These are phyloP conservation scores for Bubo bubo DNA, from an alignment of 2,113 vertebrate genomes.

Conservation along the genomic window DNA sequence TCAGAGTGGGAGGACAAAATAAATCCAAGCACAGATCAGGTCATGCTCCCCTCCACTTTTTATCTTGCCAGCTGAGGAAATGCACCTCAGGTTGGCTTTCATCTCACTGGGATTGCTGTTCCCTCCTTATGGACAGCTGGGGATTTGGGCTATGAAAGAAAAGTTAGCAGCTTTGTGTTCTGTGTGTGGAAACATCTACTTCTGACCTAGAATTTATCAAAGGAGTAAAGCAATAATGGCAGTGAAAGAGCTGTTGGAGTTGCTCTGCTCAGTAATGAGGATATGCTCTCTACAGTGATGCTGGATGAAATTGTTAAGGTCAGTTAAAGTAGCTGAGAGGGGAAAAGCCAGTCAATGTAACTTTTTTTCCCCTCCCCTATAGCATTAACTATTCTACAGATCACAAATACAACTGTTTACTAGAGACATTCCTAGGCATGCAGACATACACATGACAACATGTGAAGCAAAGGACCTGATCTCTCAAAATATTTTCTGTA, in stretches of 20 bases:
- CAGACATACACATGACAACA: neutral
- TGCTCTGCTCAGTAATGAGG: conserved; percentile 17
- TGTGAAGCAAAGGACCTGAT: neutral
- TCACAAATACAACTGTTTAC: neutral
- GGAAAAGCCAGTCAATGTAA: neutral
- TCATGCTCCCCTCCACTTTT: neutral
- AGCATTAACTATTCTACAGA: neutral
- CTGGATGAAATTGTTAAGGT: neutral
- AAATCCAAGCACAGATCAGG: neutral
- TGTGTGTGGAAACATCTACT: neutral
- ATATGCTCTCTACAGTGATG: neutral
- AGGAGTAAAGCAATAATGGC: neutral
- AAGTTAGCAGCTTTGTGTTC: neutral
- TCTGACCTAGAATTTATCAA: conserved; percentile 24
- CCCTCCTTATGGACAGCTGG: neutral
- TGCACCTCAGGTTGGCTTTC: neutral
- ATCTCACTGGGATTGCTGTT: neutral
- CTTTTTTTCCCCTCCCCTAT: neutral
- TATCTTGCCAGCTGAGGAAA: neutral
- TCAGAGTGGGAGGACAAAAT: neutral
- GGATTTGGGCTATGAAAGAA: neutral
- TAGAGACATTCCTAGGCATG: neutral
- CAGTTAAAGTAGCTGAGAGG: neutral
- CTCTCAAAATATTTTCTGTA: neutral
- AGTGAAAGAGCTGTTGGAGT: neutral